Evolutionary conservation across 2,888 invertebrate species (phyloP).

Genomic region (Andrena chrysosceles): DNA sequence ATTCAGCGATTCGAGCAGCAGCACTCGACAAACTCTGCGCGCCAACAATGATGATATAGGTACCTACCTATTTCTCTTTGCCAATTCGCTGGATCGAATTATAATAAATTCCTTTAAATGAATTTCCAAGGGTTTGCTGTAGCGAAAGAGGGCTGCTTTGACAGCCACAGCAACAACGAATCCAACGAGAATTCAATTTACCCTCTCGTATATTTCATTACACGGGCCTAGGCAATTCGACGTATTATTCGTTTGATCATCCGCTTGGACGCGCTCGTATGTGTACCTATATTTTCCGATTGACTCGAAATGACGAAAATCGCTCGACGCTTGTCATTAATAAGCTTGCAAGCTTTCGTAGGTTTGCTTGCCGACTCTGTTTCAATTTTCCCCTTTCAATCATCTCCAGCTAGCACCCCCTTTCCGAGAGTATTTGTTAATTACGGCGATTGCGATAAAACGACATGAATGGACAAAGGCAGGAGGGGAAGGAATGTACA

Average conservation of each 20-base stretch:
- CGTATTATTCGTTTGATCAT: conserved; percentile 24
- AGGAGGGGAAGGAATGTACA: not conserved
- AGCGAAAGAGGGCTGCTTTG: conserved; percentile 6
- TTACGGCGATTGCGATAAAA: conserved; percentile 48
- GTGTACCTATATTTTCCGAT: conserved; percentile 27
- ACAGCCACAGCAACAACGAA: not conserved
- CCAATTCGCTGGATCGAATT: not conserved
- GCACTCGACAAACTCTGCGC: not conserved
- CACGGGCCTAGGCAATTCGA: conserved; percentile 11
- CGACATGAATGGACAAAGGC: conserved; percentile 19
- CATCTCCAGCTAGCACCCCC: not conserved
- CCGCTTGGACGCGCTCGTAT: not conserved
- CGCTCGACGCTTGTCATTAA: conserved; percentile 54
- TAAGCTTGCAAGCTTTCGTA: conserved; percentile 48
- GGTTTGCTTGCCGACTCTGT: conserved; percentile 12
- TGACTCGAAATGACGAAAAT: conserved; percentile 54
- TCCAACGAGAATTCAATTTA: conserved; percentile 42
- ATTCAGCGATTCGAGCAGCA: not conserved
- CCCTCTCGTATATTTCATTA: conserved; percentile 33
- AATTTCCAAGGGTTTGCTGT: not conserved
- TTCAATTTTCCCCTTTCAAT: conserved; percentile 55
- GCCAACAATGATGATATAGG: not conserved
- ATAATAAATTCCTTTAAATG: conserved; percentile 1
- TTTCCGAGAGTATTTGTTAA: conserved; percentile 27
- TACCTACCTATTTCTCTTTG: not conserved